A percentile compares a stretch with the other conserved stretches of the same genome.
Conservation (phyloP, 2,888 invertebrate genomes). For the Cheiracanthium punctorium region DNA sequence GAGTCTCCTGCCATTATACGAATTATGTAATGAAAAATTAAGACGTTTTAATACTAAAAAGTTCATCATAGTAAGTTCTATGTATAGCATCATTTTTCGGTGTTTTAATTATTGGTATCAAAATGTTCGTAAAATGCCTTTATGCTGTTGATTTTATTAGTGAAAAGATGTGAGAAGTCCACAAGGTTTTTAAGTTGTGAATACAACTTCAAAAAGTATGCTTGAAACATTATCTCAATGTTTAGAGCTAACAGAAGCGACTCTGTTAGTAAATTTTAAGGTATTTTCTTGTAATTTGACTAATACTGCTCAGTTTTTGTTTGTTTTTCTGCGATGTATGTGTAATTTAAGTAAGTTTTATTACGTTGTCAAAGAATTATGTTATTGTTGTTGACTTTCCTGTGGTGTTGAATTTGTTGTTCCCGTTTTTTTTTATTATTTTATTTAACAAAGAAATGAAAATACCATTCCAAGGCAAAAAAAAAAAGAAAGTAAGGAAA, state of each 20-base stretch:
- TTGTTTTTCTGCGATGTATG: conserved; percentile 55
- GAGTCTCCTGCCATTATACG: conserved; percentile 64
- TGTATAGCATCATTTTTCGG: conserved; percentile 59
- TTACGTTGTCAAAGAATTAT: conserved; percentile 68
- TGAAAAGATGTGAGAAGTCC: conserved; percentile 39
- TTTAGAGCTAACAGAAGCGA: conserved; percentile 23
- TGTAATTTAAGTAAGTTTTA: conserved; percentile 67
- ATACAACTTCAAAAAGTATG: conserved; percentile 33
- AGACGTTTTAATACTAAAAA: conserved; percentile 43
- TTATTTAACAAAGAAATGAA: conserved; percentile 44
- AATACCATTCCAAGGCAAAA: conserved; percentile 48
- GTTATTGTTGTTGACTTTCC: conserved; percentile 65
- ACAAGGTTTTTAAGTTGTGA: conserved; percentile 38
- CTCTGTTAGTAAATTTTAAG: conserved; percentile 26
- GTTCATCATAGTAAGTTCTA: conserved; percentile 47
- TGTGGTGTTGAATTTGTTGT: conserved; percentile 65
- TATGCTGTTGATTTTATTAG: conserved; percentile 54
- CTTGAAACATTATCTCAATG: conserved; percentile 33
- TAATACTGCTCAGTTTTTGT: conserved; percentile 64
- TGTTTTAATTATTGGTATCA: conserved; percentile 53
- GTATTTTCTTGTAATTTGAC: conserved; percentile 48
- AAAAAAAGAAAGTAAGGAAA: conserved; percentile 6
- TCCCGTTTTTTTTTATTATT: conserved; percentile 62
- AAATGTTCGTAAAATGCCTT: conserved; percentile 37
- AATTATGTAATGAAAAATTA: conserved; percentile 48